Evolutionary conservation across 2,888 invertebrate species (phyloP), one percentile per base, ranked within the genome.

Genomic region (Noctua pronuba): DNA sequence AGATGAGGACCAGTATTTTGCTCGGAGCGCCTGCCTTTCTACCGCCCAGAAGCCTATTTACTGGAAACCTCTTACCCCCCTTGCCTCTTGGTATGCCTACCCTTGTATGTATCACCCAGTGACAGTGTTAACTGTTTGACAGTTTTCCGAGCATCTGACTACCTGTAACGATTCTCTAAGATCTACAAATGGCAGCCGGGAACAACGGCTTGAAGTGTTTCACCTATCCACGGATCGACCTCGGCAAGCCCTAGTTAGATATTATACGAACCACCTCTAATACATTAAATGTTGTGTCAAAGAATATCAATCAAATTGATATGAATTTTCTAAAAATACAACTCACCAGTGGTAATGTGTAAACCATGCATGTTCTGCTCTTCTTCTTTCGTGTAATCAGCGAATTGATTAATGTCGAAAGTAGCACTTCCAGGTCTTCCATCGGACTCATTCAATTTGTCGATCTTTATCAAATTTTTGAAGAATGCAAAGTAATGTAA

Each of bases 361-460:
- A n/a, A n/a, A n/a, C 91, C 91, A 44, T n/a, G 44, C 84, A 89
- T 77, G 0, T 28, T 1, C 60, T 84, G 66, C 5, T 52, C 41
- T 66, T 93, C 90, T 13, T 91, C 91, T 0, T 83, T 74, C 1
- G 93, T 92, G 38, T 90, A 91, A 84, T 94, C 94, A 7, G 94
- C 85, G 11, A 92, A 92, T 73, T 90, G 73, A 52, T 92, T 93
- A 44, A 93, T 90, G 28, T 85, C 92, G 71, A 82, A 93, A 4
- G 82, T 86, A 5, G 91, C 89, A 11, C 35, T 16, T 16, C 16
- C 41, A 11, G 41, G 41, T 1, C 6, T 5, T 31, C 28, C 60
- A 60, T 18, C 4, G 21, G 8, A 3, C 3, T 31, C 31, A 60
- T 60, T 62, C 21, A 62, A 0, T 31, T 21, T 1, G 38, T 93